Conservation (phyloP, 2,888 invertebrate genomes). For the Thereva nobilitata region DNA sequence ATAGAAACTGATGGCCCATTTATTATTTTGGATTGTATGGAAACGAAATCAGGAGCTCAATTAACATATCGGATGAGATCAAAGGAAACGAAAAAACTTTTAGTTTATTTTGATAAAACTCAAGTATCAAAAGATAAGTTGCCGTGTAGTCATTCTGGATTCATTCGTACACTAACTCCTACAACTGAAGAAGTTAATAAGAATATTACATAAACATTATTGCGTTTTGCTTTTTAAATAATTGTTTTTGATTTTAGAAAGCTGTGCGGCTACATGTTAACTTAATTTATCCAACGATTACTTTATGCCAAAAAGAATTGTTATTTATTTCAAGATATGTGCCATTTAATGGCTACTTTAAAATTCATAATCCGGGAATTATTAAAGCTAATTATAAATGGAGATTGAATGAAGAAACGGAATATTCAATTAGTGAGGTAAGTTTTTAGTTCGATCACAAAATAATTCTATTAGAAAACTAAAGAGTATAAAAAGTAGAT, state of each 20-base stretch:
- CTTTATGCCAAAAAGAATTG: constrained; percentile 7
- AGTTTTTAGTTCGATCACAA: neutral
- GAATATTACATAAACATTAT: neutral
- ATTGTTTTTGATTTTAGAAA: constrained; percentile 19
- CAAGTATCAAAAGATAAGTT: neutral
- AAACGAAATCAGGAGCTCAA: neutral
- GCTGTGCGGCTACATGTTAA: constrained; percentile 10
- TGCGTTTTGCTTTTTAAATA: constrained; percentile 1
- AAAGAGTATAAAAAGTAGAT: constrained; percentile 5
- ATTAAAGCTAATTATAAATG: constrained; percentile 29
- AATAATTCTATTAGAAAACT: constrained; percentile 2
- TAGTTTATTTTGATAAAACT: constrained; percentile 30
- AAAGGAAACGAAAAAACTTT: constrained; percentile 13
- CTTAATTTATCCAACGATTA: constrained; percentile 20
- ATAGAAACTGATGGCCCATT: constrained; percentile 26
- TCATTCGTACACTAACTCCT: constrained; percentile 9
- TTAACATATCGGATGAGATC: constrained; percentile 19
- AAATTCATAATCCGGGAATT: constrained; percentile 29
- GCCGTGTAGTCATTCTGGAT: constrained; percentile 23
- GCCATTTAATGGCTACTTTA: constrained; percentile 22
- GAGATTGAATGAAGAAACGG: constrained; percentile 14
- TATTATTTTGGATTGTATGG: constrained; percentile 9
- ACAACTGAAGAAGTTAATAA: too few relatives aligned
- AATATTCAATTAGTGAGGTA: constrained; percentile 3
- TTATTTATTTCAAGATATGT: constrained; percentile 12